Evolutionary conservation across 2,113 vertebrate species (phyloP), one percentile per base, ranked within the genome.

Genomic region (Scophthalmus maximus): DNA sequence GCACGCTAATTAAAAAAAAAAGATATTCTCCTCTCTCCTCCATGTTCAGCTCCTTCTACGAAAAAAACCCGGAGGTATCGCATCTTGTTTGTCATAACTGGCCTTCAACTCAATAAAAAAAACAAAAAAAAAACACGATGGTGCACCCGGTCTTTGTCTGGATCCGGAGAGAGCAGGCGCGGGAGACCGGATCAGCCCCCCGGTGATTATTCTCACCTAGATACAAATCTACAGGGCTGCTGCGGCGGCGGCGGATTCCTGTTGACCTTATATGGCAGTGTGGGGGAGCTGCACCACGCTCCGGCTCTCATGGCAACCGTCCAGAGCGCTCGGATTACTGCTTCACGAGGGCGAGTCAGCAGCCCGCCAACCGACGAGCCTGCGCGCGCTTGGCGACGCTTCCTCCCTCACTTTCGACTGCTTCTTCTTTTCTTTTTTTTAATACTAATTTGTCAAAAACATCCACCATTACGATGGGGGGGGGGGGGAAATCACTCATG

Each of bases 201-300:
- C 40, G 0, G 3, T 6, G 20, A 53, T 38, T 68, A 42, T 65
- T 84, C 77, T 79, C 80, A 68, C 80, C 76, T 60, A 79, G 57
- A 73, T 66, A 82, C 63, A 47, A 18, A 78, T 56, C 78, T 46
- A 42, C 68, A 18, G 69, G 51, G 63, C 73, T 76, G 58, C 63
- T 22, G 81, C 44, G 6, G 50, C 50, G 18, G 26, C 69, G 18
- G 72, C 78, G 46, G 65, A 60, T 70, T 90, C 89, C 86, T 79
- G 40, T 56, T 90, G 87, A 89, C 93, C 92, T 91, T 88, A 93
- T 93, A 92, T 89, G 92, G 93, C 68, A 81, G 62, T 78, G 73
- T 58, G 87, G 75, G 81, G 81, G 84, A 17, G 87, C 81, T 79
- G 86, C 82, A 68, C 56, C 51, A 18, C 66, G 75, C 82, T 73